These are phyloP conservation scores for Ernsta delagoae DNA, from an alignment of 2,888 invertebrate species.

Conservation along the genomic window DNA sequence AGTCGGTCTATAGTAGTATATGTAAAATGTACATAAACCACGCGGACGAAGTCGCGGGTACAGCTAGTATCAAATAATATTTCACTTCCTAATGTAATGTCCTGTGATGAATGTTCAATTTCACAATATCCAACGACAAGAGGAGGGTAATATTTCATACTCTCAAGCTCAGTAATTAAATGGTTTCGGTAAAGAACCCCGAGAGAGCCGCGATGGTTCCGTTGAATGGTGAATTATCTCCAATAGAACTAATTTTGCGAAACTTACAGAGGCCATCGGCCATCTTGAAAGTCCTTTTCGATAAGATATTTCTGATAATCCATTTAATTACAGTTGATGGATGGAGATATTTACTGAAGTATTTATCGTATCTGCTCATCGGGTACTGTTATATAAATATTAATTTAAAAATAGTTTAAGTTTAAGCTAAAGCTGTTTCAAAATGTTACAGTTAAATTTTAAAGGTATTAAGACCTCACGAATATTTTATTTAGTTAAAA, in stretches of 20 bases:
- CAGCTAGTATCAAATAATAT: no score
- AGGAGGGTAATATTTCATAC: constrained; percentile 17
- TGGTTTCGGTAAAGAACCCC: constrained; percentile 19
- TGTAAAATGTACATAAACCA: no score
- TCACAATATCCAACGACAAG: constrained; percentile 11
- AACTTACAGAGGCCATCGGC: constrained; percentile 28
- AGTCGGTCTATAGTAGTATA: no score
- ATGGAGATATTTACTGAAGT: background rate
- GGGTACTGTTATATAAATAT: no score
- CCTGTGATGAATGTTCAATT: constrained; percentile 19
- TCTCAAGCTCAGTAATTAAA: constrained; percentile 23
- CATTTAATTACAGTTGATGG: constrained; percentile 16
- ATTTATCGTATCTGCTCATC: no score
- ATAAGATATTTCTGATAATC: constrained; percentile 12
- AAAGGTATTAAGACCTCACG: no score
- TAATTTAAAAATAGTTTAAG: no score
- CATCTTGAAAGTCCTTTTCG: constrained; percentile 19
- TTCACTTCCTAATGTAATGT: no score
- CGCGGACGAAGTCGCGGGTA: no score
- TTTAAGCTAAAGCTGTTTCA: no score
- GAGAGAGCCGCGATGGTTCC: constrained; percentile 20
- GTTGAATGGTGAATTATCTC: constrained; percentile 27
- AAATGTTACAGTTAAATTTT: no score
- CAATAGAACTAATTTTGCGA: constrained; percentile 25
- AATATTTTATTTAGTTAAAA: no score